Evolutionary conservation across 2,113 vertebrate genomes (phyloP).

Genomic region (Sylvietta virens): DNA sequence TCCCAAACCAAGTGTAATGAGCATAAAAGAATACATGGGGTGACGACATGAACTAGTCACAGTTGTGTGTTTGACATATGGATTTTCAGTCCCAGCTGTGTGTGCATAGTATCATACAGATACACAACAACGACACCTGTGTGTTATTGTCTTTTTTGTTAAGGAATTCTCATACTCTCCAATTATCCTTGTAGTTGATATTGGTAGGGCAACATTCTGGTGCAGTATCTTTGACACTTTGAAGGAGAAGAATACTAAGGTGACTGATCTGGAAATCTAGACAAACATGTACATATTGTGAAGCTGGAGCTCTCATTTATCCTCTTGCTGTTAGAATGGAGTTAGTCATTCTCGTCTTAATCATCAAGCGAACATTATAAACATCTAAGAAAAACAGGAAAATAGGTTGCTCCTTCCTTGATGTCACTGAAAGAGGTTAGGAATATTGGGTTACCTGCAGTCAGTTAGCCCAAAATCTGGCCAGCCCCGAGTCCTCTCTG

Average conservation of each 20-base stretch:
- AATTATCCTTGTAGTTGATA: neutral
- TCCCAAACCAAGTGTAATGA: neutral
- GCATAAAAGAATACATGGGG: neutral
- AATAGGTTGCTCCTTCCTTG: neutral
- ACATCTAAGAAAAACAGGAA: neutral
- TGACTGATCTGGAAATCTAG: neutral
- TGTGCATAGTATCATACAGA: neutral
- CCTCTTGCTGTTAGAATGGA: neutral
- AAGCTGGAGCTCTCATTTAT: neutral
- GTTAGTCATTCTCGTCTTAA: neutral
- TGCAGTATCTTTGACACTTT: neutral
- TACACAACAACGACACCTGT: neutral
- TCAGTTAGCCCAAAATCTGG: neutral
- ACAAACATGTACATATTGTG: rapidly evolving
- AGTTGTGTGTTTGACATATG: neutral
- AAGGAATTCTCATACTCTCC: neutral
- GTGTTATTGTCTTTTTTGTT: neutral
- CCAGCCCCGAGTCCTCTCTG: neutral
- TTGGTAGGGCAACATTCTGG: neutral
- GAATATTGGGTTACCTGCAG: neutral
- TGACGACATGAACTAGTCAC: neutral
- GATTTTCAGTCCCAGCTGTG: neutral
- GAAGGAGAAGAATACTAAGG: rapidly evolving
- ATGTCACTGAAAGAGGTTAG: neutral
- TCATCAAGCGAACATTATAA: neutral